Evolutionary conservation across 2,113 vertebrate genomes (phyloP).

Genomic region (Procavia capensis): DNA sequence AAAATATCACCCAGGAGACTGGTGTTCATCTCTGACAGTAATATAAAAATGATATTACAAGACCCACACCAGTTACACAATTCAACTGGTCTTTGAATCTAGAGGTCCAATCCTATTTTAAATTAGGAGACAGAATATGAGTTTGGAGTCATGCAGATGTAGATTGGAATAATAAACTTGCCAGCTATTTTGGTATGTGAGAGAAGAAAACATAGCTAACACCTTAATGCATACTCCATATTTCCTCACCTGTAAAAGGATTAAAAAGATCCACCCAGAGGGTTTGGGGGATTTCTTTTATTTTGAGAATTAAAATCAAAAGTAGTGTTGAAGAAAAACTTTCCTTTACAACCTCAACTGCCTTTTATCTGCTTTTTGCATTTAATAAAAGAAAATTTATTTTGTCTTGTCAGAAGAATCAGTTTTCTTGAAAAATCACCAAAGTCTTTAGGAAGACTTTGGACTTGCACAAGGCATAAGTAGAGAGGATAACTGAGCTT

Average conservation of each 20-base stretch:
- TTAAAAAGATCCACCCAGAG: conserved; percentile 13
- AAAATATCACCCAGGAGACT: conserved; percentile 18
- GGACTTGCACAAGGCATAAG: not conserved
- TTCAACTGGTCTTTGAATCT: conserved; percentile 32
- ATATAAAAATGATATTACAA: conserved; percentile 42
- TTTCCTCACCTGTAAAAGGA: conserved; percentile 32
- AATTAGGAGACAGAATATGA: not conserved
- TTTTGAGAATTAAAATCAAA: conserved; percentile 51
- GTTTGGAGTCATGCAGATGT: not conserved
- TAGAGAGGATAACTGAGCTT: not conserved
- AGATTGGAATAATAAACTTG: conserved; percentile 34
- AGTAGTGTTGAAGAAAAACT: not conserved
- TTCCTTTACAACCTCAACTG: not conserved
- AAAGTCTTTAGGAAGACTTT: conserved; percentile 31
- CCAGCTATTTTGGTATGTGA: conserved; percentile 21
- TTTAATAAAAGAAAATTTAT: not conserved
- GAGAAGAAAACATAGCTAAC: conserved; percentile 13
- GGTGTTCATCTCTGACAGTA: not conserved
- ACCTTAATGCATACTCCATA: not conserved
- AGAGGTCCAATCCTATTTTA: conserved; percentile 8
- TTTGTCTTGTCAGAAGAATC: conserved; percentile 41
- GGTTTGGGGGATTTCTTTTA: not conserved
- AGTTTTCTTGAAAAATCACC: not conserved
- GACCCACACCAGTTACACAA: conserved; percentile 1
- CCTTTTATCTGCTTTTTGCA: not conserved